Evolutionary conservation across 1,140 invertebrate genomes (phyloP).

Genomic region (Luehdorfia chinensis): DNA sequence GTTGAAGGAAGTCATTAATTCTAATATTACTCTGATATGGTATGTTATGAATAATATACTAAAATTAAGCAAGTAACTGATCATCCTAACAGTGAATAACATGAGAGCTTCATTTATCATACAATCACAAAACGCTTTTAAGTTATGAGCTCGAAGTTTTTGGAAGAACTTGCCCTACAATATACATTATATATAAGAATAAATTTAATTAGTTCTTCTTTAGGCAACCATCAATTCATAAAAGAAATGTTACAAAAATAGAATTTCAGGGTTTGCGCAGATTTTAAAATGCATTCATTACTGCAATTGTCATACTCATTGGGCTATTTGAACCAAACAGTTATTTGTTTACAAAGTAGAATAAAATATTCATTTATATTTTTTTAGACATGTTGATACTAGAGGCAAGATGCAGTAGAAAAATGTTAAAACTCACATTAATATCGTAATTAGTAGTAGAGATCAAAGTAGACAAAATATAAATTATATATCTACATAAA

Average conservation of each 20-base stretch:
- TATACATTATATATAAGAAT: neutral
- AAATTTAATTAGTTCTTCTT: conserved; percentile 8
- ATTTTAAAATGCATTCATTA: conserved; percentile 6
- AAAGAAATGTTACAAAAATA: conserved; percentile 17
- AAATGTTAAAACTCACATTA: too few relatives aligned
- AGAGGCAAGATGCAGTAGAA: too few relatives aligned
- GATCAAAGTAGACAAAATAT: conserved; percentile 9
- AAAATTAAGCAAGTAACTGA: conserved; percentile 25
- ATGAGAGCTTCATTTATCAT: conserved; percentile 50
- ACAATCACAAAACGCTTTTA: conserved; percentile 28
- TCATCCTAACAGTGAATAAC: conserved; percentile 42
- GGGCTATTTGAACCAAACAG: too few relatives aligned
- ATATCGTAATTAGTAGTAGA: conserved; percentile 14
- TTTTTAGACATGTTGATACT: too few relatives aligned
- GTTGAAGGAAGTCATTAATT: too few relatives aligned
- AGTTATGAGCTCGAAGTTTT: conserved; percentile 15
- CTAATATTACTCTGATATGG: too few relatives aligned
- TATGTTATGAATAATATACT: too few relatives aligned
- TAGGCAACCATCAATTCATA: conserved; percentile 11
- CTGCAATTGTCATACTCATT: too few relatives aligned
- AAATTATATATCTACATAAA: conserved; percentile 13
- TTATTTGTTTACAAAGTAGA: too few relatives aligned
- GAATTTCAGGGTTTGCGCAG: neutral
- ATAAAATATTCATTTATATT: too few relatives aligned
- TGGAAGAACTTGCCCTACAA: conserved; percentile 16